A percentile compares a stretch with the other conserved stretches of the same genome.
These are phyloP conservation scores for Cheilosia urbana DNA, from an alignment of 2,888 invertebrate species.

Conservation along the genomic window DNA sequence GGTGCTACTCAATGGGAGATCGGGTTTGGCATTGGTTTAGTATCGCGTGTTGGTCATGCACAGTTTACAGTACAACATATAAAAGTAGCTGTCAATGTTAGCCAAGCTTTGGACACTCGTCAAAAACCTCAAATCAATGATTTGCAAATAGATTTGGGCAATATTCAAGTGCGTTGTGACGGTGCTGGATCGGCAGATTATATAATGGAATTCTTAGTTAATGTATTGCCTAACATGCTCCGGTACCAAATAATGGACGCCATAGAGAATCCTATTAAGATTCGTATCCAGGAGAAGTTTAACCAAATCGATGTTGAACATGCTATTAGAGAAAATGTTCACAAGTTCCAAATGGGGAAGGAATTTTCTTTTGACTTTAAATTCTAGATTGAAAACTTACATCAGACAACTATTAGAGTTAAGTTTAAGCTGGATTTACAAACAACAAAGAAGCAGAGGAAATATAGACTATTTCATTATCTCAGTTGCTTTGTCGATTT, in stretches of 20 bases:
- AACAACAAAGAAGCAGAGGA: no score
- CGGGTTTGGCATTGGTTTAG: constrained; percentile 87
- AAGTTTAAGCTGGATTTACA: no score
- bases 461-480: no score
- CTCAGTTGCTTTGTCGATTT: no score
- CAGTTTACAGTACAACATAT: constrained; percentile 92
- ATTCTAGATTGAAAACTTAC: constrained; percentile 65
- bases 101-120: constrained; percentile 91
- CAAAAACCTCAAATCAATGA: constrained; percentile 89
- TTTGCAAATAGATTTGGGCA: constrained; percentile 91
- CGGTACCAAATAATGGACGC: constrained; percentile 95
- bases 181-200: constrained; percentile 95
- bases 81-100: constrained; percentile 87
- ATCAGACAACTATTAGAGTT: no score
- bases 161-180: constrained; percentile 92
- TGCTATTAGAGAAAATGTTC: constrained; percentile 88
- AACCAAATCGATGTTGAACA: constrained; percentile 90
- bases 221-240: constrained; percentile 92
- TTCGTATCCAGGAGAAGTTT: constrained; percentile 88
- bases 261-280: constrained; percentile 90
- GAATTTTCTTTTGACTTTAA: constrained; percentile 80
- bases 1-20: constrained; percentile 93
- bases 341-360: constrained; percentile 86
- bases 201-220: constrained; percentile 90
- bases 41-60: constrained; percentile 89